These are phyloP conservation scores for Mycalesis mineus DNA, from an alignment of 2,888 invertebrate species.

Conservation along the genomic window DNA sequence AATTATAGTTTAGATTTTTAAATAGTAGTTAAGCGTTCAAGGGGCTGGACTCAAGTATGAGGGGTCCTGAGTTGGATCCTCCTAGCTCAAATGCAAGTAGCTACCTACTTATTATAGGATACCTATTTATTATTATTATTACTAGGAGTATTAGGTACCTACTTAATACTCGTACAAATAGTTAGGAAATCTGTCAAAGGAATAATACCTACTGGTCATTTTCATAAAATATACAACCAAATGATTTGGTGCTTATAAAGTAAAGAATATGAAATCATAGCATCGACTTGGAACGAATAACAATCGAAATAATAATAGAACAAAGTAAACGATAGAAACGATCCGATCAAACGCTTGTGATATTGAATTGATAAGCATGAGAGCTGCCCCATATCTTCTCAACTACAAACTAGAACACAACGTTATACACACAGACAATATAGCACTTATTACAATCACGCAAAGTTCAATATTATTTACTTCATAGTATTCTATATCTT, in stretches of 20 bases:
- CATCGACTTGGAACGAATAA: not conserved
- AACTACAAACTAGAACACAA: slow-evolving; percentile 3
- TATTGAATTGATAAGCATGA: slow-evolving; percentile 66
- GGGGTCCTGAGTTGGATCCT: too few relatives aligned
- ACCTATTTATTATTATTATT: too few relatives aligned
- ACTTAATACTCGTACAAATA: too few relatives aligned
- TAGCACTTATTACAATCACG: slow-evolving; percentile 9
- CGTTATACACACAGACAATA: not conserved
- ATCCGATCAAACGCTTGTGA: slow-evolving; percentile 62
- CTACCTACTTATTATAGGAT: too few relatives aligned
- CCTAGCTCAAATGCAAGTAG: too few relatives aligned
- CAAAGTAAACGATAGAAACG: slow-evolving; percentile 34
- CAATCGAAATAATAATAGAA: slow-evolving; percentile 21
- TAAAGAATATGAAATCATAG: not conserved
- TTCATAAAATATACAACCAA: too few relatives aligned
- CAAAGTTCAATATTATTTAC: not conserved
- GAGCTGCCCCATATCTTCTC: slow-evolving; percentile 38
- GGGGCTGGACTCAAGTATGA: too few relatives aligned
- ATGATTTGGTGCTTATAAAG: not conserved
- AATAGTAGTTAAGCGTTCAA: too few relatives aligned
- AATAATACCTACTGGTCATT: too few relatives aligned
- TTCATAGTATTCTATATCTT: not conserved
- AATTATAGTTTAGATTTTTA: too few relatives aligned
- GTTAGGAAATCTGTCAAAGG: too few relatives aligned
- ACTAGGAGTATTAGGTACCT: too few relatives aligned